Percentiles rank a stretch among this genome's conserved stretches.
These are phyloP conservation scores for Peromyscus leucopus DNA, from an alignment of 2,113 vertebrate genomes.

Conservation along the genomic window DNA sequence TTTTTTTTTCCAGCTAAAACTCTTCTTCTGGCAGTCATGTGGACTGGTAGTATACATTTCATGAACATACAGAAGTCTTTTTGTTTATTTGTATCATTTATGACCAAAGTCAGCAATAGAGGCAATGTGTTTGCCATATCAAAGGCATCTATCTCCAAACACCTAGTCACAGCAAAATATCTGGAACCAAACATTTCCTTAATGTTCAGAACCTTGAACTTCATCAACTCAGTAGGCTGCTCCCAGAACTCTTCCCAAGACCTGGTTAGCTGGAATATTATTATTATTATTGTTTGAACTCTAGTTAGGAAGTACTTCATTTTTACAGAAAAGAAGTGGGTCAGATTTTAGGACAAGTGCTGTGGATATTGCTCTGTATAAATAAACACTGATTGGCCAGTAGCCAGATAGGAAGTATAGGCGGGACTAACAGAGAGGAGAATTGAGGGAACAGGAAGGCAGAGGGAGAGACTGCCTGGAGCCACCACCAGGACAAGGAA, in stretches of 20 bases:
- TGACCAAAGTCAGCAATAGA: neutral
- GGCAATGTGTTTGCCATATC: neutral
- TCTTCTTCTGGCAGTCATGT: slow-evolving; percentile 4
- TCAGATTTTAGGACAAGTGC: neutral
- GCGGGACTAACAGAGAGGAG: too few relatives aligned
- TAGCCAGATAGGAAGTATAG: too few relatives aligned
- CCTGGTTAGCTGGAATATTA: neutral
- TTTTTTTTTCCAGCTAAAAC: slow-evolving; percentile 24
- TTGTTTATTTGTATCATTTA: neutral
- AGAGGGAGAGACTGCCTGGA: too few relatives aligned
- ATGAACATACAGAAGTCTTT: slow-evolving; percentile 36
- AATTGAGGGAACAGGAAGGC: too few relatives aligned
- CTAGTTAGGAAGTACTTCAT: neutral
- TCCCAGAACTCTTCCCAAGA: neutral
- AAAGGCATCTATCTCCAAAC: neutral
- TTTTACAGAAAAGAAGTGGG: neutral
- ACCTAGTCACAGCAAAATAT: neutral
- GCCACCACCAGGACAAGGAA: too few relatives aligned
- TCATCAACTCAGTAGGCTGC: neutral
- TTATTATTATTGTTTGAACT: neutral
- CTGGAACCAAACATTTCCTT: neutral
- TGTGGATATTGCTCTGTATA: too few relatives aligned
- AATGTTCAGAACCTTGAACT: slow-evolving; percentile 11
- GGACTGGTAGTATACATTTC: neutral
- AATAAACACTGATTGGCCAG: too few relatives aligned